Percentiles rank a stretch among this genome's conserved stretches.
phyloP scores from a whole-genome alignment of 2,113 vertebrate species.

The Vidua macroura region DNA sequence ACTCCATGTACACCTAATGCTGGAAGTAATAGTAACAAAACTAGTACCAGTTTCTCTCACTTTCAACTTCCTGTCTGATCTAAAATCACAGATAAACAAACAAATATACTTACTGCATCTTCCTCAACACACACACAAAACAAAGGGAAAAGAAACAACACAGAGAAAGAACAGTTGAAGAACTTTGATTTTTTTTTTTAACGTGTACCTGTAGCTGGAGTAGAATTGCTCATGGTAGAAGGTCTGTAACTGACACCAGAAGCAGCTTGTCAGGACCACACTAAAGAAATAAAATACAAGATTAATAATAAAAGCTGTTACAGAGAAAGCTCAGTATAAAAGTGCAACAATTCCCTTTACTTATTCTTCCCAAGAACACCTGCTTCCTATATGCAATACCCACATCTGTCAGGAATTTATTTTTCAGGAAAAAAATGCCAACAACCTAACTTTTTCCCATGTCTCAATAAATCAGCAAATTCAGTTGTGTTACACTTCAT shows the following conservation, averaged over 20 bases:
- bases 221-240: constrained; percentile 80
- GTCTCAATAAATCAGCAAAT: background rate
- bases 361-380: background rate
- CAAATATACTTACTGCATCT: background rate
- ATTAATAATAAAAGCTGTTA: background rate
- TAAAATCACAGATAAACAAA: background rate
- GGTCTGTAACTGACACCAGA: constrained; percentile 63
- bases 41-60: background rate
- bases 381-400: background rate
- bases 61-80: background rate
- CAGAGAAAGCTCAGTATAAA: background rate
- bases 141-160: background rate
- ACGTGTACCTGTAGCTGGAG: constrained; percentile 75
- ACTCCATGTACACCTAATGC: background rate
- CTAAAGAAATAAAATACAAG: constrained; percentile 68
- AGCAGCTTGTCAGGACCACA: constrained; percentile 73
- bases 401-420: background rate
- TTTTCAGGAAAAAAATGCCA: background rate
- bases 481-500: background rate
- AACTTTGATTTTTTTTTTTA: background rate
- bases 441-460: background rate
- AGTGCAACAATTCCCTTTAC: background rate
- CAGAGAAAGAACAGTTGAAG: background rate
- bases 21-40: background rate
- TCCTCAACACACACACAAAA: background rate